Conservation (phyloP, 1,140 invertebrate genomes). For the Homalodisca vitripennis region DNA sequence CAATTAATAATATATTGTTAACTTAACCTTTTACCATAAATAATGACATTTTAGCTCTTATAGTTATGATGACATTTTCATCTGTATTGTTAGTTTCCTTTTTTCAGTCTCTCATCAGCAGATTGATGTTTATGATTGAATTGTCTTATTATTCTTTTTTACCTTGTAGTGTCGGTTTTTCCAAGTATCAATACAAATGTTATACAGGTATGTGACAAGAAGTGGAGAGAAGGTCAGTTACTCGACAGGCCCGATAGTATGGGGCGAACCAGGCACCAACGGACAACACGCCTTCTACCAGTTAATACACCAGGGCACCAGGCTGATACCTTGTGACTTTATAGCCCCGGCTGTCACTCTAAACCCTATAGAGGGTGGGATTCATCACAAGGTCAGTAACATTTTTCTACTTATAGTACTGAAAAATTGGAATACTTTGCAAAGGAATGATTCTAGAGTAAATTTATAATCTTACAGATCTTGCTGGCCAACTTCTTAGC, state of each 20-base stretch:
- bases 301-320: slow-evolving; percentile 87
- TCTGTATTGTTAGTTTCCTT: no score
- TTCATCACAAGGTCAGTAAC: slow-evolving; percentile 63
- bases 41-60: no score
- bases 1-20: no score
- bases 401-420: not conserved
- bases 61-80: no score
- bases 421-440: slow-evolving; percentile 1
- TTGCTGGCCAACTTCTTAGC: slow-evolving; percentile 97
- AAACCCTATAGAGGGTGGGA: slow-evolving; percentile 80
- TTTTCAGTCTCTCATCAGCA: no score
- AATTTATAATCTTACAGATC: slow-evolving; percentile 60
- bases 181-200: no score
- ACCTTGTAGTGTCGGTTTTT: no score
- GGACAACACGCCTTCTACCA: slow-evolving; percentile 99
- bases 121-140: no score
- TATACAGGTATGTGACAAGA: slow-evolving; percentile 60
- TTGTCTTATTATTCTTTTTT: no score
- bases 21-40: no score
- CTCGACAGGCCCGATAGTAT: slow-evolving; percentile 88
- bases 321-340: slow-evolving; percentile 96
- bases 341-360: slow-evolving; percentile 91
- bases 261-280: slow-evolving; percentile 99
- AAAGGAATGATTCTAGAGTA: not conserved
- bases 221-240: slow-evolving; percentile 74